Conservation (phyloP, 2,797 vertebrate species). For the Leptoclinus maculatus region DNA sequence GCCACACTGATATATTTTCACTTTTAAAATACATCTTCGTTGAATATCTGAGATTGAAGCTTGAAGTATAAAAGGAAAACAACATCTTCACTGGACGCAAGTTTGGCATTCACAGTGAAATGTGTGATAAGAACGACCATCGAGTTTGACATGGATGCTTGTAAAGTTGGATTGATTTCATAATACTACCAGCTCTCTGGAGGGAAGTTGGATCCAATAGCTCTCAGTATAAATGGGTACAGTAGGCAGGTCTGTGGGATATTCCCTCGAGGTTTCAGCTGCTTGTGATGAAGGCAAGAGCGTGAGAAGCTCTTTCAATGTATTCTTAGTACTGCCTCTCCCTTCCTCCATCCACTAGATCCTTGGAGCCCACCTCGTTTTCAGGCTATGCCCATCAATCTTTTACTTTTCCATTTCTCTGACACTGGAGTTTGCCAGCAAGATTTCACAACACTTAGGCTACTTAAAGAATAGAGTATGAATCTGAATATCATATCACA, state of each 20-base stretch:
- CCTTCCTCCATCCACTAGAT: slow-evolving; percentile 14
- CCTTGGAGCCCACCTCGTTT: neutral
- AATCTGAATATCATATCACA: neutral
- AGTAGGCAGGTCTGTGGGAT: slow-evolving; percentile 43
- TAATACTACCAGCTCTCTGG: neutral
- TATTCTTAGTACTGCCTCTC: slow-evolving; percentile 62
- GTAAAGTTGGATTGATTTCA: slow-evolving; percentile 2
- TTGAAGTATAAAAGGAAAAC: slow-evolving; percentile 19
- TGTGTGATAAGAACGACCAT: slow-evolving; percentile 2
- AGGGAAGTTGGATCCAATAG: neutral
- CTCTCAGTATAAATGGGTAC: slow-evolving; percentile 5
- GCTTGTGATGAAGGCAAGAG: slow-evolving; percentile 42
- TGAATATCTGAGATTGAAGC: slow-evolving; percentile 8
- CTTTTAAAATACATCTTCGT: neutral
- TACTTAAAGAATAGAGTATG: neutral
- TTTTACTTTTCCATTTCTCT: slow-evolving; percentile 44
- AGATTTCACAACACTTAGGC: slow-evolving; percentile 12
- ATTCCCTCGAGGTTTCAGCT: slow-evolving; percentile 30
- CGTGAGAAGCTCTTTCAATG: slow-evolving; percentile 55
- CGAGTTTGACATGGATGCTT: neutral
- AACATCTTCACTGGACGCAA: slow-evolving; percentile 15
- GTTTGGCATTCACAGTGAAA: slow-evolving; percentile 7
- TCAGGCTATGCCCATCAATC: slow-evolving; percentile 26
- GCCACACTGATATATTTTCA: neutral
- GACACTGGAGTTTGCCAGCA: slow-evolving; percentile 9